Evolutionary conservation across 2,888 invertebrate genomes (phyloP), one percentile per base, ranked within the genome.

Genomic region (Nomada fabriciana): DNA sequence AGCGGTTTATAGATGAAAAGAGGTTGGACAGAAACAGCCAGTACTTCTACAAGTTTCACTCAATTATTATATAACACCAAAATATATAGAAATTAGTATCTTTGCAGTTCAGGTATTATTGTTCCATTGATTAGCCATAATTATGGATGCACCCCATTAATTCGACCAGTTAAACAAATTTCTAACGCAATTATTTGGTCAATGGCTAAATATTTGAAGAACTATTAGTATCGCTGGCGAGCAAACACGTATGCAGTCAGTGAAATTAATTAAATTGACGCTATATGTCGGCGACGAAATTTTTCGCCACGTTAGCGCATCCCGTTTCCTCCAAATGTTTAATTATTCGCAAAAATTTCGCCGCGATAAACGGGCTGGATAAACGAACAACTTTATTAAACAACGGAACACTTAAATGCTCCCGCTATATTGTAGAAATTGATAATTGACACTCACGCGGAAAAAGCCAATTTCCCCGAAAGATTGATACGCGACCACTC

Each of bases 221-320:
- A 69, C 52, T 25, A 36, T 20, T 60, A 25, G 15, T 23, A 11
- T 42, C 53, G 25, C 2, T 42, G 60, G 29, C 23, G 43, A 15
- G 61, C 20, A 43, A 55, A 64, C 64, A 65, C 18, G 11, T 29
- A 72, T 20, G 36, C 47, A n/a, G 52, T 53, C 42, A 53, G 23
- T 75, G 23, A n/a, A 13, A 20, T 75, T 63, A 47, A 76, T 76
- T 43, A 60, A 69, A 47, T 47, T 69, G 25, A 9, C 15, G 11
- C 10, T 29, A 29, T 7, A 29, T 29, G 29, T 29, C 29, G 7
- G 15, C 23, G 23, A 69, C 47, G 47, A 63, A 69, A 69, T 63
- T 47, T 63, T 23, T 55, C 47, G 23, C 18, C 10, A 5, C 11
- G 18, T 20, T 9, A 7, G 25, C 43, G 15, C 15, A 5, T 0